phyloP scores from a whole-genome alignment of 1,140 invertebrate genomes.

The Caligus rogercresseyi region DNA sequence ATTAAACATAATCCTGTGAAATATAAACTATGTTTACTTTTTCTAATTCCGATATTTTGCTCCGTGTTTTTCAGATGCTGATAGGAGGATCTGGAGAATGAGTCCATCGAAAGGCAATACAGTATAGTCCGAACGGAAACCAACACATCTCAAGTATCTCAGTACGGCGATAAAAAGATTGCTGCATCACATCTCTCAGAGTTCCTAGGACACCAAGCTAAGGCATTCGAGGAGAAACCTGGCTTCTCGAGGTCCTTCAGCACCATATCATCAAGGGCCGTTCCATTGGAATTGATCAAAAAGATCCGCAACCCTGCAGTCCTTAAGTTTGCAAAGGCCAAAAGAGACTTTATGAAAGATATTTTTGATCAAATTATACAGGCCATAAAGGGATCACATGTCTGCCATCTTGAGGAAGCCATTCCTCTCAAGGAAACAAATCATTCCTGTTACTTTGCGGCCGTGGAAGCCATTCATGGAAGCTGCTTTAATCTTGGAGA shows the following conservation, averaged over 20 bases:
- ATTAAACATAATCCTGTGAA: no score
- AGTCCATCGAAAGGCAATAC: constrained; percentile 40
- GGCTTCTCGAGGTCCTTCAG: not conserved
- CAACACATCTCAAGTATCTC: constrained; percentile 39
- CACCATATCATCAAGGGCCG: not conserved
- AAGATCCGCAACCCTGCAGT: not conserved
- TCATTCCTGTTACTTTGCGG: not conserved
- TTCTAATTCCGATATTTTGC: no score
- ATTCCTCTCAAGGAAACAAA: not conserved
- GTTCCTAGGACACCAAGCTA: constrained; percentile 17
- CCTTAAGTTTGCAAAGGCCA: not conserved
- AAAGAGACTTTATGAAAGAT: not conserved
- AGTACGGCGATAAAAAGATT: constrained; percentile 20
- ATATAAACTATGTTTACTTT: no score
- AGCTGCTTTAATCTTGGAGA: not conserved
- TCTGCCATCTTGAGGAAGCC: not conserved
- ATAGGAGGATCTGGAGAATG: constrained; percentile 35
- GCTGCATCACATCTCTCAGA: constrained; percentile 12
- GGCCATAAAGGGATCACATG: not conserved
- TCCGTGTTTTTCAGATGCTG: constrained; percentile 9
- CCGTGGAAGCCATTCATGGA: not conserved
- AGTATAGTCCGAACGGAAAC: constrained; percentile 38
- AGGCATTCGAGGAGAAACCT: not conserved
- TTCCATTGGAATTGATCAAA: not conserved
- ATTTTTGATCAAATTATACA: not conserved